Evolutionary conservation across 2,797 vertebrate species (phyloP).

Genomic region (Setipinna tenuifilis): DNA sequence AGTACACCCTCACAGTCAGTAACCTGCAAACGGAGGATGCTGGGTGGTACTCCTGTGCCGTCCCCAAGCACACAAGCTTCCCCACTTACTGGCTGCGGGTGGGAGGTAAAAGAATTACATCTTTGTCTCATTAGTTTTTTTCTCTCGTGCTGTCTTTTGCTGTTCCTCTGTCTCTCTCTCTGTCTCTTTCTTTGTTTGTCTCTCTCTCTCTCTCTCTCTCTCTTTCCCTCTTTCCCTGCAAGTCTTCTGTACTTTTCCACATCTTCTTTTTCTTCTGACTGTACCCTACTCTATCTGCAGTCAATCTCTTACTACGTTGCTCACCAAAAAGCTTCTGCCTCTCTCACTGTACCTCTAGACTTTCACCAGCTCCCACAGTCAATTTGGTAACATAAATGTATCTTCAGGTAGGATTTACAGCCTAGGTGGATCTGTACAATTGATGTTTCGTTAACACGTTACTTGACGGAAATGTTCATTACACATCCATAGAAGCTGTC

Average conservation of each 20-base stretch:
- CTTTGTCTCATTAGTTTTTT: background rate
- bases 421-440: no score
- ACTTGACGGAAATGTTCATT: no score
- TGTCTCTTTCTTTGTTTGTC: background rate
- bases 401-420: no score
- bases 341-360: background rate
- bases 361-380: background rate
- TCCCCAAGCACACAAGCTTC: background rate
- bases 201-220: background rate
- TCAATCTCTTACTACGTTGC: background rate
- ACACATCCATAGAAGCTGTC: no score
- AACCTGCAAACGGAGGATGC: slow-evolving; percentile 55
- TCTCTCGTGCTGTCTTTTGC: background rate
- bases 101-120: background rate
- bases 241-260: background rate
- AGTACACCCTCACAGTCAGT: slow-evolving; percentile 61
- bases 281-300: background rate
- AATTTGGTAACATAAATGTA: background rate
- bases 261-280: background rate
- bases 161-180: background rate
- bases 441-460: background rate
- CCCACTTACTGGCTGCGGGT: background rate
- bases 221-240: background rate
- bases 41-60: slow-evolving; percentile 72
- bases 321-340: background rate